Evolutionary conservation across 2,113 vertebrate species (phyloP).

Genomic region (Etheostoma cragini): DNA sequence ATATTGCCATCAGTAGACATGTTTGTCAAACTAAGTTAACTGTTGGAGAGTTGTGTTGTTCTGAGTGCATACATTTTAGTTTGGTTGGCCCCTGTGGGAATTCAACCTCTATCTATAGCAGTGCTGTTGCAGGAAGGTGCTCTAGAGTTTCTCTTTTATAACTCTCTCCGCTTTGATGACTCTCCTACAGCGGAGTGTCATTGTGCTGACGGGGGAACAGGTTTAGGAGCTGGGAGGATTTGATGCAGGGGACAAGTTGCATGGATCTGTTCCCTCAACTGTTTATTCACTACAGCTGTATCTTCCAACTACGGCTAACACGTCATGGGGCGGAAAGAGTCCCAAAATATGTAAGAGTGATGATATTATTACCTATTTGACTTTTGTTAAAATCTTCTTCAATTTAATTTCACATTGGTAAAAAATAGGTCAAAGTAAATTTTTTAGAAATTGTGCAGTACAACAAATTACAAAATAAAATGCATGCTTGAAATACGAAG

Average conservation of each 20-base stretch:
- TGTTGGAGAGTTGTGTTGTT: neutral
- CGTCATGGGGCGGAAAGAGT: neutral
- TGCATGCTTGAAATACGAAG: neutral
- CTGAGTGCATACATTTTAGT: neutral
- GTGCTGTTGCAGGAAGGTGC: slow-evolving; percentile 28
- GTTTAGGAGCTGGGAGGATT: slow-evolving; percentile 38
- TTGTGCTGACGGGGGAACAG: neutral
- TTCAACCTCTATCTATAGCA: slow-evolving; percentile 17
- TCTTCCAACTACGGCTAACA: slow-evolving; percentile 14
- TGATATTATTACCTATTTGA: neutral
- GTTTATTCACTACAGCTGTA: slow-evolving; percentile 28
- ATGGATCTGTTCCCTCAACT: slow-evolving; percentile 19
- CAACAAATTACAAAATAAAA: neutral
- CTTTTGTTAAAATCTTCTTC: neutral
- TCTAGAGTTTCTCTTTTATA: slow-evolving; percentile 32
- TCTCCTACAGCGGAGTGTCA: slow-evolving; percentile 29
- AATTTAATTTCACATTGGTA: neutral
- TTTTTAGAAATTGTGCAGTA: neutral
- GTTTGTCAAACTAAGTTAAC: slow-evolving; percentile 6
- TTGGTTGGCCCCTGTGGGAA: slow-evolving; percentile 6
- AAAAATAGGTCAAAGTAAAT: neutral
- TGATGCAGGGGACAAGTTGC: slow-evolving; percentile 46
- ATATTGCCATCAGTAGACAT: neutral
- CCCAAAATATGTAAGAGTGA: slow-evolving; percentile 12
- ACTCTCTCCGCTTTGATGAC: slow-evolving; percentile 44